phyloP scores from a whole-genome alignment of 2,113 vertebrate genomes.

The Cyanoramphus novaezelandiae region DNA sequence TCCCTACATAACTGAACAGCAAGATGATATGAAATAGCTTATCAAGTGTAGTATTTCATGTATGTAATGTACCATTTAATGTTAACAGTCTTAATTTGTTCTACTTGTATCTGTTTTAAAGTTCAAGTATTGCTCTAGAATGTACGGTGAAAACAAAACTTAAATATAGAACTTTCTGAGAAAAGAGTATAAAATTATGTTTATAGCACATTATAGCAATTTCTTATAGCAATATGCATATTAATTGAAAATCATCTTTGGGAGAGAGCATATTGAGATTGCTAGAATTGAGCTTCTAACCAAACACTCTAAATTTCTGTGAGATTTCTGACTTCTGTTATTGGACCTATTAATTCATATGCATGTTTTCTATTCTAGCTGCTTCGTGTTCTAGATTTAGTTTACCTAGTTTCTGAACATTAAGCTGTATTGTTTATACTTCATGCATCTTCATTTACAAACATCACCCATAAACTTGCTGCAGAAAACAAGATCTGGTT shows the following conservation, averaged over 20 bases:
- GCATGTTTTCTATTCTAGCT: neutral
- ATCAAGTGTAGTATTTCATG: neutral
- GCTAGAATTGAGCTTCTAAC: neutral
- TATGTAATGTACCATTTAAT: neutral
- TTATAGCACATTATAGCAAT: neutral
- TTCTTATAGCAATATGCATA: neutral
- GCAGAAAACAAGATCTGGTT: neutral
- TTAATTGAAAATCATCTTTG: neutral
- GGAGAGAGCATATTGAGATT: neutral
- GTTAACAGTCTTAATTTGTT: neutral
- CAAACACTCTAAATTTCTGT: neutral
- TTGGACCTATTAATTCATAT: neutral
- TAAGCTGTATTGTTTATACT: neutral
- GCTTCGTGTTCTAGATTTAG: neutral
- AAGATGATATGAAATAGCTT: neutral
- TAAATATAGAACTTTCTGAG: neutral
- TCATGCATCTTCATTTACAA: neutral
- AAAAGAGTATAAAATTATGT: neutral
- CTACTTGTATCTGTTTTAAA: neutral
- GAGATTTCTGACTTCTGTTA: neutral
- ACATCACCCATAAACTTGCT: neutral
- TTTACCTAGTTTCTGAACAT: neutral
- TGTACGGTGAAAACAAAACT: neutral
- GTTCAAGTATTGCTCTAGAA: neutral
- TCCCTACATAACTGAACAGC: neutral